Evolutionary conservation across 2,888 invertebrate species (phyloP), one percentile per base, ranked within the genome.

Genomic region (Fragum whitleyi): DNA sequence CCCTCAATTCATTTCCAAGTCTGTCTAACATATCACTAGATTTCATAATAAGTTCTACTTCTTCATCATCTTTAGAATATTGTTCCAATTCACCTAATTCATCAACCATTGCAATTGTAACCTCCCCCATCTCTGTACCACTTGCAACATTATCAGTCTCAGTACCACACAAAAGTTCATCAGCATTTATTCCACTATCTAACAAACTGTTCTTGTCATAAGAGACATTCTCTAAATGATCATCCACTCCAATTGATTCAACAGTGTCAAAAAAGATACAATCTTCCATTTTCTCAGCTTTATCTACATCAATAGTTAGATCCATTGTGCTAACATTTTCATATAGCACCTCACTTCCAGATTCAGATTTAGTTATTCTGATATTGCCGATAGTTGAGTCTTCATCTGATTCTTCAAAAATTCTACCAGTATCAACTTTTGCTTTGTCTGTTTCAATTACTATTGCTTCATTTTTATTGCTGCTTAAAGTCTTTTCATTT

Each of bases 21-120:
- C 59, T 72, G n/a, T 72, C 59, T 39, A 72, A 55, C 26, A 72
- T 42, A 19, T 72, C 72, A 72, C 72, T 72, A 14, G 72, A 72
- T 26, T 72, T 72, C 72, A 72, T 72, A 42, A 72, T 72, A 23
- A 23, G 23, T 39, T 72, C 72, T n/a, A 72, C 72, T 59, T 72
- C 72, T 28, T 72, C 72, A 72, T 72, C 72, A 26, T 69, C 69
- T 28, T 51, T 53, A 11, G 32, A 32, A 9, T 36, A 3, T 36
- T 36, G 32, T 36, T 36, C 32, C 9, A 36, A 6, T 36, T 3
- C 32, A 36, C 32, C 9, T 36, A 36, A 36, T 6, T 36, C 32
- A 67, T 42, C 39, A 39, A 28, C 67, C 28, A 6, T 32, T 23
- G 23, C 67, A 53, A 7, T 28, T 2, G 26, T 51, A 21, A 16